A percentile compares a stretch with the other conserved stretches of the same genome.
Evolutionary conservation across 2,113 vertebrate species (phyloP).

Genomic region (Oreotrochilus melanogaster): DNA sequence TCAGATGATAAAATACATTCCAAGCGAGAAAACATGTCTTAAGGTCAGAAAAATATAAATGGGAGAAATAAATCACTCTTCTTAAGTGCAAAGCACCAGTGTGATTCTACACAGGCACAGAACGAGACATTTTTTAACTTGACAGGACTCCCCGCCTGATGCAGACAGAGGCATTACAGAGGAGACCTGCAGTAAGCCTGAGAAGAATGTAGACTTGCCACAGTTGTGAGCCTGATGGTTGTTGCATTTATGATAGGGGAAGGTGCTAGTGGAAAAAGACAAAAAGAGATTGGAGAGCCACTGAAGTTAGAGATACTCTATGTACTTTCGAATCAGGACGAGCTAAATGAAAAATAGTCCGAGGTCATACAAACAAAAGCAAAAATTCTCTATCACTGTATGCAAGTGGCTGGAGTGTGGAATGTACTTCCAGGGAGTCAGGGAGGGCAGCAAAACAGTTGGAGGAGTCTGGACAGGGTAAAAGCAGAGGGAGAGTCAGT

Average conservation of each 20-base stretch:
- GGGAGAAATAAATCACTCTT: constrained; percentile 10
- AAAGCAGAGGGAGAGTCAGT: not conserved
- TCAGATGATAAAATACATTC: constrained; percentile 4
- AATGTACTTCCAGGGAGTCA: not conserved
- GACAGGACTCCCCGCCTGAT: not conserved
- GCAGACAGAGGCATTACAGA: not conserved
- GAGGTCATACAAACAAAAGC: not conserved
- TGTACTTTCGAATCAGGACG: not conserved
- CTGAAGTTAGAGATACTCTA: not conserved
- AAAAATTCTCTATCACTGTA: not conserved
- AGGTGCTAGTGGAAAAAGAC: not conserved
- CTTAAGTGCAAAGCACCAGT: not conserved
- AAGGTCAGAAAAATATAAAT: not conserved
- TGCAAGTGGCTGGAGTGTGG: fast-evolving
- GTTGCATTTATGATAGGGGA: not conserved
- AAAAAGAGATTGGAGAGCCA: not conserved
- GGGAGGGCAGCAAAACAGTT: not conserved
- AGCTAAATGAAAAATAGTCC: not conserved
- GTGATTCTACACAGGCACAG: not conserved
- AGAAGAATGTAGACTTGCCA: not conserved
- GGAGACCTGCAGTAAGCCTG: not conserved
- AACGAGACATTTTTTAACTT: not conserved
- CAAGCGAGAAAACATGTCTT: not conserved
- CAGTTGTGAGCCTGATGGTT: not conserved
- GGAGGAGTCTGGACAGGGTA: not conserved